Base-by-base conservation (phyloP, 2,888 invertebrate genomes). In the Clanis bilineata region DNA sequence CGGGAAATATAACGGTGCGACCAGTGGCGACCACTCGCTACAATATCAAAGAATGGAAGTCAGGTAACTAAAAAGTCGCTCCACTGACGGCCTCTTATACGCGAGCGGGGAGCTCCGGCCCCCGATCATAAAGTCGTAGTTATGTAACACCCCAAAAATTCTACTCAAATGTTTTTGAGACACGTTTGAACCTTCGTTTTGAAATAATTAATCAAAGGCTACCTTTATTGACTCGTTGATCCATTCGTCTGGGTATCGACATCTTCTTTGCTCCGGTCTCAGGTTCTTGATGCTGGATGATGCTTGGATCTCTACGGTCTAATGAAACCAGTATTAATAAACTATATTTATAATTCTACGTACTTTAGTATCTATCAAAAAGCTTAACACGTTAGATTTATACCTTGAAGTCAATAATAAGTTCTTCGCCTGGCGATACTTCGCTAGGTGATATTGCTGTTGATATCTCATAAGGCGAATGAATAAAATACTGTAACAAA, bases 391-490 rank as follows among this genome's bases (percentile, higher is more conserved):
- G 2, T 22, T 23, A 23, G 2, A 7, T 6, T 45, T 21, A 1
- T 43, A 88, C 89, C 83, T 91, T 90, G 58, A 80, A 92, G 62
- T 90, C 89, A 1, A 88, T 86, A 7, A 88, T 76, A 0, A 90
- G 73, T 55, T 92, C 91, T 62, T 90, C 87, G 0, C 88, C 91
- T 0, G 87, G 82, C 62, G 73, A 62, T 1, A 92, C 82, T 58
- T 86, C 87, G 0, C 88, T 89, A 0, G 90, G 90, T 0, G 92
- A 91, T 12, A 88, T 87, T 0, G 90, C 87, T 0, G 92, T 92
- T 0, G 93, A 91, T 57, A 93, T 88, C 66, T 93, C 93, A 63
- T 77, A 92, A 0, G 93, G 92, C 0, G 93, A 93, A 66, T 93
- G 93, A 1, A 93, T 82, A 71, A 92, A 93, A 66, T 90, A 93